A percentile compares a stretch with the other conserved stretches of the same genome.
phyloP scores from a whole-genome alignment of 2,113 vertebrate genomes.

The Diglossa brunneiventris region DNA sequence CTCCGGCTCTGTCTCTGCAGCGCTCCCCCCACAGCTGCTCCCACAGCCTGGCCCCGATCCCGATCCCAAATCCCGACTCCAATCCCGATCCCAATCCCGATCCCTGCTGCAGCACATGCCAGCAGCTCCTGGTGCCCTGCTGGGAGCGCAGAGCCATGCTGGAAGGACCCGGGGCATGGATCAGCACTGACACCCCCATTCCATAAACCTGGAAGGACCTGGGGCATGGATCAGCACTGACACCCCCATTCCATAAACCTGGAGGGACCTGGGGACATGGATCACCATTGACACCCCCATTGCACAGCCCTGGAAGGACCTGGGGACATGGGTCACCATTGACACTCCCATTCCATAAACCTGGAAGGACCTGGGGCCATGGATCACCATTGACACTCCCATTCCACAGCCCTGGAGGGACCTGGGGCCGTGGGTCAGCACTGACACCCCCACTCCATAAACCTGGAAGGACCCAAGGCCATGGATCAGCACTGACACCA shows the following conservation, averaged over 20 bases:
- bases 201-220: fast-evolving
- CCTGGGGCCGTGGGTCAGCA: fast-evolving
- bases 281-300: neutral
- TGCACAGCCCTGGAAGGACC: fast-evolving
- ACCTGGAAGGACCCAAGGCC: fast-evolving
- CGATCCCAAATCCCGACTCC: neutral
- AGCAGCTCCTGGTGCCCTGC: neutral
- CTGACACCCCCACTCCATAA: fast-evolving
- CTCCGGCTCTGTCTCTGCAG: neutral
- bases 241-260: fast-evolving
- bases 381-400: too few relatives aligned
- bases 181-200: too few relatives aligned
- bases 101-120: neutral
- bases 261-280: fast-evolving
- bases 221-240: fast-evolving
- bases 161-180: fast-evolving
- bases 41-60: neutral
- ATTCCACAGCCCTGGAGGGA: neutral
- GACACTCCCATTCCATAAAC: too few relatives aligned
- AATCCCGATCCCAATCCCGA: neutral
- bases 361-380: too few relatives aligned
- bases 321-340: fast-evolving
- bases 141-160: neutral
- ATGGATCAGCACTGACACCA: fast-evolving
- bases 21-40: neutral